A percentile compares a stretch with the other conserved stretches of the same genome.
Conservation (phyloP, 2,888 invertebrate species). For the Saturnia japonica region DNA sequence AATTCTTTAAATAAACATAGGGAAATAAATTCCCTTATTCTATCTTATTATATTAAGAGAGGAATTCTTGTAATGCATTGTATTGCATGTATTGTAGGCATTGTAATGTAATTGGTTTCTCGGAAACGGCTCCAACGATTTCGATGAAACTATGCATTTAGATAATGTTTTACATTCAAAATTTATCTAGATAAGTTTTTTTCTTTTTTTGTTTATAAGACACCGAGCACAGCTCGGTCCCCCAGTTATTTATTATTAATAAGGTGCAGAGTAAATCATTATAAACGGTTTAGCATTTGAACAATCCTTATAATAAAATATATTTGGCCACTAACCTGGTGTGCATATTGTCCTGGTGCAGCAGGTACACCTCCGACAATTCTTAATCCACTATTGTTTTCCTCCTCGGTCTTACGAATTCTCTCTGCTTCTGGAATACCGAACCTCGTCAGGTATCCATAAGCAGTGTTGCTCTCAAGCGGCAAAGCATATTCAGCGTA, state of each 20-base stretch:
- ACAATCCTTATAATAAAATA: not conserved
- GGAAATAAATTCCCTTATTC: not conserved
- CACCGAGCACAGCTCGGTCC: too few species aligned
- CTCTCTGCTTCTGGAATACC: conserved; percentile 50
- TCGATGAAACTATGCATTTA: too few species aligned
- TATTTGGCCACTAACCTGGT: conserved; percentile 42
- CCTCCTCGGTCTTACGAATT: conserved; percentile 49
- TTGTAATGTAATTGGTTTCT: too few species aligned
- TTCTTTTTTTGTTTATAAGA: too few species aligned
- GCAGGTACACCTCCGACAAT: conserved; percentile 54
- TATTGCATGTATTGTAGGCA: too few species aligned
- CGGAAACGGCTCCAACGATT: too few species aligned
- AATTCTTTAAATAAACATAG: not conserved
- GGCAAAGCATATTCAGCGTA: conserved; percentile 24
- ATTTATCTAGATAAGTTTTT: too few species aligned
- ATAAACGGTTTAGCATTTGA: not conserved
- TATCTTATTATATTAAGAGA: too few species aligned
- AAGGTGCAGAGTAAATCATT: not conserved
- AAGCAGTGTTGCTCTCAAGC: conserved; percentile 36
- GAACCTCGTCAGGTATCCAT: conserved; percentile 46
- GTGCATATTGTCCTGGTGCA: conserved; percentile 44
- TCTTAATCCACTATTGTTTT: conserved; percentile 35
- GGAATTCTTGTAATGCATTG: too few species aligned
- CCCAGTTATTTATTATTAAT: too few species aligned
- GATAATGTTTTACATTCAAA: too few species aligned